Conservation (phyloP, 2,888 invertebrate genomes). For the Hirudinaria manillensis region DNA sequence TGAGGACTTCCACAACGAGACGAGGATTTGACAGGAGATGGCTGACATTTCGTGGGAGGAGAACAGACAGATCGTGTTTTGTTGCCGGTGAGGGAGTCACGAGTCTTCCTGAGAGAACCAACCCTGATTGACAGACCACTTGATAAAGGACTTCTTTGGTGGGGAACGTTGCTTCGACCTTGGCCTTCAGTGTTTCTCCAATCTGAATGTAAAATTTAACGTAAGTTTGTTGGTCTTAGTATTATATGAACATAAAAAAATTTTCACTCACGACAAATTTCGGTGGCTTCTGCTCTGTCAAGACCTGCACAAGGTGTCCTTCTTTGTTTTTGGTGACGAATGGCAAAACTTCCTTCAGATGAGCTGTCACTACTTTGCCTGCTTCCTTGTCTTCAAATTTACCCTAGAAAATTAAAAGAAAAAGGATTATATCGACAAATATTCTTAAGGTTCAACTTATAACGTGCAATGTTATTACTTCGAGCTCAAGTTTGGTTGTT, state of each 20-base stretch:
- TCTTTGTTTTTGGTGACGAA: conserved; percentile 59
- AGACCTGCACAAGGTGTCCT: neutral
- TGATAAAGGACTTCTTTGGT: neutral
- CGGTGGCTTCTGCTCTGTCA: too few species aligned
- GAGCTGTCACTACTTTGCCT: neutral
- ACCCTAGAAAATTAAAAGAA: neutral
- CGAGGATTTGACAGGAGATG: neutral
- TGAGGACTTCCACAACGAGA: neutral
- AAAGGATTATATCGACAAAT: neutral
- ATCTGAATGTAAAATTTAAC: neutral
- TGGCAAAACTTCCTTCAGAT: neutral
- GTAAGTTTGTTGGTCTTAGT: too few species aligned
- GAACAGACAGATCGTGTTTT: neutral
- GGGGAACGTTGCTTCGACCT: neutral
- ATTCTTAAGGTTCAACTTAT: neutral
- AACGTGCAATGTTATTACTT: neutral
- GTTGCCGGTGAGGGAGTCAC: neutral
- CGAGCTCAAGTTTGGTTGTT: neutral
- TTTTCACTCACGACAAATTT: neutral
- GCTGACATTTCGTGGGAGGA: neutral
- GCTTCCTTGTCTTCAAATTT: neutral
- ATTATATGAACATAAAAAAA: neutral
- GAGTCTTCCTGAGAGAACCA: neutral
- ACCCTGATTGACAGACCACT: neutral
- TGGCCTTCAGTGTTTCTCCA: neutral